Evolutionary conservation across 2,113 vertebrate species (phyloP).

Genomic region (Ptyas mucosa): DNA sequence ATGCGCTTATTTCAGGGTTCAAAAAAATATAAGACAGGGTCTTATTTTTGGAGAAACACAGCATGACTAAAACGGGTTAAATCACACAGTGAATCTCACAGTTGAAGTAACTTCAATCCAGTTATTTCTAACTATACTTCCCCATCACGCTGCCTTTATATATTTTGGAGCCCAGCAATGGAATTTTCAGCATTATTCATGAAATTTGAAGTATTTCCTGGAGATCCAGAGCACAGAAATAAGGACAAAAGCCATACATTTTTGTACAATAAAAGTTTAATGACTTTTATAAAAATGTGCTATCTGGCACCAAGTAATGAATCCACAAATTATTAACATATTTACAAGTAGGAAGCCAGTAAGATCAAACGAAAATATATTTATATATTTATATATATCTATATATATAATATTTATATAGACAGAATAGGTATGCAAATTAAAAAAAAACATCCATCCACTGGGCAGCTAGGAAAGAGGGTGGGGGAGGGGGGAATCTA

Average conservation of each 20-base stretch:
- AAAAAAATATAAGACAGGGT: no score
- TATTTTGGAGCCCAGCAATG: neutral
- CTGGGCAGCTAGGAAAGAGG: neutral
- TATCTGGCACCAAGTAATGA: constrained; percentile 52
- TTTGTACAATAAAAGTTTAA: constrained; percentile 75
- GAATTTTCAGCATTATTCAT: neutral
- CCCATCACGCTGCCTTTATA: neutral
- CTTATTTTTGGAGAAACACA: no score
- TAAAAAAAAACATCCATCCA: neutral
- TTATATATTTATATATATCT: constrained; percentile 32
- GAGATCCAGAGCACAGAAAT: neutral
- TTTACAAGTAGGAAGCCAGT: constrained; percentile 54
- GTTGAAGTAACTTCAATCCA: neutral
- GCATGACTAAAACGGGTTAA: neutral
- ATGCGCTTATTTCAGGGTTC: no score
- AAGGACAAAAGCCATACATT: neutral
- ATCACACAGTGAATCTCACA: neutral
- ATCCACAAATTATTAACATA: constrained; percentile 66
- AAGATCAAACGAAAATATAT: constrained; percentile 55
- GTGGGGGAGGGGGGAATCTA: neutral
- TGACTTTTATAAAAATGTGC: constrained; percentile 75
- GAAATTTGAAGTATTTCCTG: neutral
- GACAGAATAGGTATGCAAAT: constrained; percentile 16
- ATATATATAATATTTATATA: constrained; percentile 37
- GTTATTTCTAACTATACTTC: neutral